These are phyloP conservation scores for Drosophila arawakana DNA, from an alignment of 1,140 invertebrate genomes.

Conservation along the genomic window DNA sequence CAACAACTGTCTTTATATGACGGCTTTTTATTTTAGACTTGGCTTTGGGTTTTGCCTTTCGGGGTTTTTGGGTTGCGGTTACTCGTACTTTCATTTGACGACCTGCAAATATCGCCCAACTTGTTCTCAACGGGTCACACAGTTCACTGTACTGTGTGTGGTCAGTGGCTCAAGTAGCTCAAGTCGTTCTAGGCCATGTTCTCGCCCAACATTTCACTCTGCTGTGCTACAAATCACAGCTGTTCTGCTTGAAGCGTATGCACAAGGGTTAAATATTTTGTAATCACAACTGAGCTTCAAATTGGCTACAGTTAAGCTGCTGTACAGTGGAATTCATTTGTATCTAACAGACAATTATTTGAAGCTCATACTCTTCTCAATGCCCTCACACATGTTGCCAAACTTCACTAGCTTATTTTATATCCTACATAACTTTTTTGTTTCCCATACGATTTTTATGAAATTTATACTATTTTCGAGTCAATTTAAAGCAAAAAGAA, in stretches of 20 bases:
- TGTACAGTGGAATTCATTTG: neutral
- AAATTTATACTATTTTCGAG: too few relatives aligned
- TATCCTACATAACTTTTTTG: too few relatives aligned
- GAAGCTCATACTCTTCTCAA: too few relatives aligned
- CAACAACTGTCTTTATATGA: constrained; percentile 49
- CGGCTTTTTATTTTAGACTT: neutral
- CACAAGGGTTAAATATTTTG: neutral
- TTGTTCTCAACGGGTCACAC: constrained; percentile 50
- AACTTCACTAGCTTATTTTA: too few relatives aligned
- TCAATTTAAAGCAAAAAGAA: too few relatives aligned
- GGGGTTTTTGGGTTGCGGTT: neutral
- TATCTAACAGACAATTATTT: too few relatives aligned
- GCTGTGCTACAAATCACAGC: neutral
- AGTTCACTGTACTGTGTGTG: constrained; percentile 41
- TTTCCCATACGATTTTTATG: too few relatives aligned
- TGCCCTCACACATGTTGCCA: too few relatives aligned
- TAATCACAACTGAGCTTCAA: neutral
- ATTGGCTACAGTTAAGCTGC: neutral
- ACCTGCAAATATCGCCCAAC: constrained; percentile 56
- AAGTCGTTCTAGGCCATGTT: constrained; percentile 26
- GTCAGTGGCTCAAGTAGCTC: neutral
- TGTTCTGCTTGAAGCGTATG: neutral
- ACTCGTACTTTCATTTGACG: constrained; percentile 70
- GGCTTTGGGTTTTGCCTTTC: neutral
- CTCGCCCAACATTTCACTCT: neutral